phyloP scores from a whole-genome alignment of 2,888 invertebrate species.

The Ormyrus labotus region DNA sequence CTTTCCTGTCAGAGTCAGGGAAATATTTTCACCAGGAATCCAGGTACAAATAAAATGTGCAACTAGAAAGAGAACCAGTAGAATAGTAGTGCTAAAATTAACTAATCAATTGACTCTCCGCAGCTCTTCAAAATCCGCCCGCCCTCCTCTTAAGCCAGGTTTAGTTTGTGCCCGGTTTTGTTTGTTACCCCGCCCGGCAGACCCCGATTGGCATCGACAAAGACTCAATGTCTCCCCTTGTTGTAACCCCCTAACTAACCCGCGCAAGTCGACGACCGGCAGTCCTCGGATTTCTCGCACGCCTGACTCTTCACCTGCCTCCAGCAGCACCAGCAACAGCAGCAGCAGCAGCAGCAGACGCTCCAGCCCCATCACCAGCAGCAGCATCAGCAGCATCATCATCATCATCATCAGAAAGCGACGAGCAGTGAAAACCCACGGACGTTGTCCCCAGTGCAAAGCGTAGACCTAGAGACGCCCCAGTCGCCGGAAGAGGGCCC shows the following conservation, averaged over 20 bases:
- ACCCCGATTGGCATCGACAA: not conserved
- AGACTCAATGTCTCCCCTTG: too few species aligned
- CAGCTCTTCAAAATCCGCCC: slow-evolving; percentile 14
- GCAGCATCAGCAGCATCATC: slow-evolving; percentile 41
- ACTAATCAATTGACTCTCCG: slow-evolving; percentile 30
- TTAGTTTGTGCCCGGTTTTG: not conserved
- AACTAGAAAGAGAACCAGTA: slow-evolving; percentile 14
- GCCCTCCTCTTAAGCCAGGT: not conserved
- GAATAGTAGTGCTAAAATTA: slow-evolving; percentile 20
- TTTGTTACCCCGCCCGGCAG: not conserved
- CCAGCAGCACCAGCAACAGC: slow-evolving; percentile 34
- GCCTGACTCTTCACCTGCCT: slow-evolving; percentile 19
- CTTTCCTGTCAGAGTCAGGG: slow-evolving; percentile 12
- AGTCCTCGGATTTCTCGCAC: too few species aligned
- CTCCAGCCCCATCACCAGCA: slow-evolving; percentile 14
- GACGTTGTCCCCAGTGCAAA: slow-evolving; percentile 69
- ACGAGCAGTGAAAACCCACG: slow-evolving; percentile 55
- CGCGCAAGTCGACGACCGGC: not conserved
- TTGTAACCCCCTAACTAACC: not conserved
- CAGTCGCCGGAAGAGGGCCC: slow-evolving; percentile 70
- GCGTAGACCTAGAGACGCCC: slow-evolving; percentile 71
- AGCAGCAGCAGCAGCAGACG: slow-evolving; percentile 13
- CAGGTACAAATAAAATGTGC: not conserved
- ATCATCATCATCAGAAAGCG: slow-evolving; percentile 54
- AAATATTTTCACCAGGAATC: slow-evolving; percentile 46